phyloP scores from a whole-genome alignment of 2,888 invertebrate genomes.

The Saturnia japonica region DNA sequence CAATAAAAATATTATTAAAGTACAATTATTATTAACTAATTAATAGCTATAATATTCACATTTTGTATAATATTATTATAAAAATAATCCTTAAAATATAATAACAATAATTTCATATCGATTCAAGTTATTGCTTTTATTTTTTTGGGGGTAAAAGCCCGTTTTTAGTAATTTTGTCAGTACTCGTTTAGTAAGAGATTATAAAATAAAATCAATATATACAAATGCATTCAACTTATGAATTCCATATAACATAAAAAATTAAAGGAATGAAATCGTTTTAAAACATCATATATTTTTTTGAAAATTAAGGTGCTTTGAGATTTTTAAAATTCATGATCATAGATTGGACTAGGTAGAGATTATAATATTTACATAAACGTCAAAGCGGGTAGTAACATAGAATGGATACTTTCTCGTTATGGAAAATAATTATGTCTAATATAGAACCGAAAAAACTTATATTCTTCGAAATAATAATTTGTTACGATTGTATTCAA shows the following conservation, averaged over 20 bases:
- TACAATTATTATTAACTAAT: neutral
- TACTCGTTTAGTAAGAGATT: neutral
- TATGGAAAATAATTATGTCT: too few relatives aligned
- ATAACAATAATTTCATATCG: neutral
- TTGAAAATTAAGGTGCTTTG: neutral
- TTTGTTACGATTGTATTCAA: too few relatives aligned
- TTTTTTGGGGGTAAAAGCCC: slow-evolving; percentile 3
- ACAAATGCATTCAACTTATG: neutral
- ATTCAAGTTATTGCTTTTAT: neutral
- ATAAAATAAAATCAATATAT: neutral
- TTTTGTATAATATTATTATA: neutral
- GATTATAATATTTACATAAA: too few relatives aligned
- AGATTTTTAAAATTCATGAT: neutral
- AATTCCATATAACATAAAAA: neutral
- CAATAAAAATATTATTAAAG: neutral
- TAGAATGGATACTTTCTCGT: too few relatives aligned
- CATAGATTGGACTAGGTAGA: too few relatives aligned
- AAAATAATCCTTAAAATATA: slow-evolving; percentile 7
- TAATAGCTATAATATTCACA: slow-evolving; percentile 3
- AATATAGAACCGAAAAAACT: too few relatives aligned
- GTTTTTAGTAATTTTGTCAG: neutral
- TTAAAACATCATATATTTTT: neutral
- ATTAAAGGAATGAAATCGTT: neutral
- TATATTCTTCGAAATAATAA: too few relatives aligned
- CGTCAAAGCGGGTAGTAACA: too few relatives aligned